Evolutionary conservation across 2,797 vertebrate genomes (phyloP).

Genomic region (Chromis chromis): DNA sequence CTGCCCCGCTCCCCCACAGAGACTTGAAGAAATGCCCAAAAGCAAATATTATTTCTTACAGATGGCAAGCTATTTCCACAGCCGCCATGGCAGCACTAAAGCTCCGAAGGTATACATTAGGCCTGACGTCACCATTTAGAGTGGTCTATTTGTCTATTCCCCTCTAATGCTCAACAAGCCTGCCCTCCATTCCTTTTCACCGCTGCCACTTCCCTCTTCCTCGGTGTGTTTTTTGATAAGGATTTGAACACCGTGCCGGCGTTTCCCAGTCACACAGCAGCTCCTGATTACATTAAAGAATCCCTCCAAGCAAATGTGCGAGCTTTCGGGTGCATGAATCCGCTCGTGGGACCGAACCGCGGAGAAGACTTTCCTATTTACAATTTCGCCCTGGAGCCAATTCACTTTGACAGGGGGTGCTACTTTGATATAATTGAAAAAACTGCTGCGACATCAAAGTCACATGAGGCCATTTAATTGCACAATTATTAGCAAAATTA

Average conservation of each 20-base stretch:
- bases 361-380: constrained; percentile 49
- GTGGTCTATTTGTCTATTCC: constrained; percentile 40
- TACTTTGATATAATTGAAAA: no score
- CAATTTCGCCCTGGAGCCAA: constrained; percentile 43
- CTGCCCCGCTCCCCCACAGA: constrained; percentile 34
- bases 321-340: constrained; percentile 20
- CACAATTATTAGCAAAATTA: constrained; percentile 80
- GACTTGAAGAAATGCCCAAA: constrained; percentile 66
- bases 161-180: constrained; percentile 26
- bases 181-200: neutral
- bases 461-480: constrained; percentile 78
- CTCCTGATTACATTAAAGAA: constrained; percentile 44
- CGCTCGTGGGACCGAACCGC: constrained; percentile 16
- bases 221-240: constrained; percentile 11
- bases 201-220: neutral
- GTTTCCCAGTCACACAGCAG: constrained; percentile 28
- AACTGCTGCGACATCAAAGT: no score
- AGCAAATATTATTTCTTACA: constrained; percentile 75
- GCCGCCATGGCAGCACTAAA: constrained; percentile 29
- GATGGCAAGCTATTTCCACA: constrained; percentile 64
- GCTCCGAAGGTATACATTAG: constrained; percentile 57
- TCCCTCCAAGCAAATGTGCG: constrained; percentile 27
- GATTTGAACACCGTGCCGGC: constrained; percentile 5
- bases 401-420: constrained; percentile 39
- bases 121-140: constrained; percentile 58